These are phyloP conservation scores for fruit fly (Drosophila melanogaster) DNA, from an alignment of 1,140 invertebrate genomes.

Conservation along the genomic window Release_6_plus_ISO1_MT NT_033777.3:23425001-23425500, in stretches of 20 bases:
- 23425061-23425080: slow-evolving; percentile 34
- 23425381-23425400: slow-evolving; percentile 70
- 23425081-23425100: not conserved
- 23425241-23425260: slow-evolving; percentile 29
- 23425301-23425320: slow-evolving; percentile 55
- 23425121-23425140: not conserved
- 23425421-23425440: slow-evolving; percentile 78
- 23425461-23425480: slow-evolving; percentile 77
- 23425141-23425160: not conserved
- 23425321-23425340: slow-evolving; percentile 72
- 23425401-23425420: slow-evolving; percentile 56
- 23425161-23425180: slow-evolving; percentile 2
- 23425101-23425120: too few species aligned
- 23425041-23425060: slow-evolving; percentile 50
- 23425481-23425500: slow-evolving; percentile 58
- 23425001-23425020: slow-evolving; percentile 36
- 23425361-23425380: slow-evolving; percentile 38
- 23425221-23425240: slow-evolving; percentile 27
- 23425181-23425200: slow-evolving; percentile 15
- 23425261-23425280: slow-evolving; percentile 45
- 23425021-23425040: slow-evolving; percentile 49
- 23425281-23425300: slow-evolving; percentile 41
- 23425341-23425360: slow-evolving; percentile 35
- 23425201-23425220: slow-evolving; percentile 36
- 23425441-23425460: slow-evolving; percentile 79